These are phyloP conservation scores for Nannoperca obscura DNA, from an alignment of 2,797 vertebrate genomes.

Conservation along the genomic window DNA sequence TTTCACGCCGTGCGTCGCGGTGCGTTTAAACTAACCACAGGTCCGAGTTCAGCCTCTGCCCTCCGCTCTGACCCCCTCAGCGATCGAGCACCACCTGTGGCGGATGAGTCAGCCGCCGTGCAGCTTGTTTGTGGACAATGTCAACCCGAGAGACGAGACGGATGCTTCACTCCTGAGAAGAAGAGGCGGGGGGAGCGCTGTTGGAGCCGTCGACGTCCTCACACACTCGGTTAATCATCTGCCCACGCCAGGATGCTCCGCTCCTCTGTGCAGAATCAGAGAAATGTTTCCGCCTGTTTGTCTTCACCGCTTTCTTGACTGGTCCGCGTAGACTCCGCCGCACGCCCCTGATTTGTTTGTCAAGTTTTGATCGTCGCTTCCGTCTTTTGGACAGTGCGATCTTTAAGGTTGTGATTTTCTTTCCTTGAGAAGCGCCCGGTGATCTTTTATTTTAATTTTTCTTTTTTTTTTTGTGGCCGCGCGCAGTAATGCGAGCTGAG, in stretches of 20 bases:
- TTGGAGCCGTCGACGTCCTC: conserved; percentile 23
- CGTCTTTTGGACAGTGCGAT: conserved; percentile 5
- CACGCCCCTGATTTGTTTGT: conserved; percentile 3
- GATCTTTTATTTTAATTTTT: no score
- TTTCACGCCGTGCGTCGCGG: rapidly evolving
- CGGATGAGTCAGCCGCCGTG: conserved; percentile 56
- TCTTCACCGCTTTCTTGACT: conserved; percentile 38
- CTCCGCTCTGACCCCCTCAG: conserved; percentile 24
- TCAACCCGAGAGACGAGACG: conserved; percentile 2
- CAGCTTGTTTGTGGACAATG: conserved; percentile 17
- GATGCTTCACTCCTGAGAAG: conserved; percentile 7
- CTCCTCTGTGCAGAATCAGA: conserved; percentile 45
- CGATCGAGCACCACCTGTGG: conserved; percentile 73
- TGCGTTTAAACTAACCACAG: neutral
- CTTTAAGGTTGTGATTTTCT: conserved; percentile 39
- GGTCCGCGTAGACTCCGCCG: conserved; percentile 38
- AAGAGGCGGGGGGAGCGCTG: neutral
- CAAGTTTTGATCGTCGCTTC: conserved; percentile 59
- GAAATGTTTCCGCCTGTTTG: conserved; percentile 72
- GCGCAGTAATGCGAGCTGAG: conserved; percentile 70
- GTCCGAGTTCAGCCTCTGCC: neutral
- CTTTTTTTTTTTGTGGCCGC: conserved; percentile 36
- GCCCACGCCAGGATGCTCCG: conserved; percentile 75
- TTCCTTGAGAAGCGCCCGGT: conserved; percentile 25
- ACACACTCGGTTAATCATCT: conserved; percentile 59